A percentile compares a stretch with the other conserved stretches of the same genome.
These are phyloP conservation scores for Pristionchus japonicus DNA, from an alignment of 2,888 invertebrate genomes.

Conservation along the genomic window DNA sequence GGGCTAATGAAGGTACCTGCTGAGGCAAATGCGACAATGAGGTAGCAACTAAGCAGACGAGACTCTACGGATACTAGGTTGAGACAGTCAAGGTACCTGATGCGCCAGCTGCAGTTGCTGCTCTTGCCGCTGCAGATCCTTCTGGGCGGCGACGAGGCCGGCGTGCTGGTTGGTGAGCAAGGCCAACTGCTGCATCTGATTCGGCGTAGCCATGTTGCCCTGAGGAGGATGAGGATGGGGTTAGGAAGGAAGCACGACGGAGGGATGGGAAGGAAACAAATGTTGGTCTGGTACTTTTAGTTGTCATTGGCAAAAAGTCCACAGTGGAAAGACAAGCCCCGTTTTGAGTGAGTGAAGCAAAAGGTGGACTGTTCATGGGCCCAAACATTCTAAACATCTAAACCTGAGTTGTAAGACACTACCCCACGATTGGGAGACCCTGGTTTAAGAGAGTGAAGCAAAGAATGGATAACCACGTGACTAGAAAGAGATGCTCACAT, in stretches of 20 bases:
- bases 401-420: background rate
- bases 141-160: background rate
- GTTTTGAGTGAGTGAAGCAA: too few species aligned
- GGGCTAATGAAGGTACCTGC: too few species aligned
- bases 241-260: background rate
- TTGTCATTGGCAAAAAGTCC: background rate
- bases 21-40: too few species aligned
- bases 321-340: background rate
- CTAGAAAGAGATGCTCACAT: background rate
- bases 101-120: background rate
- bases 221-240: background rate
- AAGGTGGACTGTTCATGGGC: too few species aligned
- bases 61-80: too few species aligned
- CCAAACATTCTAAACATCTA: too few species aligned
- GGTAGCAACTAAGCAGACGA: too few species aligned
- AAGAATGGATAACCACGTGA: background rate
- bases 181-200: background rate
- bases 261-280: too few species aligned
- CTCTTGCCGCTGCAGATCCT: background rate
- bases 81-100: too few species aligned
- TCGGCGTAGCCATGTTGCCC: background rate
- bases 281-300: too few species aligned
- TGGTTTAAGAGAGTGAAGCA: background rate
- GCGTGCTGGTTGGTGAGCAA: background rate
- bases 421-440: too few species aligned